These are phyloP conservation scores for Bradysia coprophila DNA, from an alignment of 1,140 invertebrate genomes.

Conservation along the genomic window DNA sequence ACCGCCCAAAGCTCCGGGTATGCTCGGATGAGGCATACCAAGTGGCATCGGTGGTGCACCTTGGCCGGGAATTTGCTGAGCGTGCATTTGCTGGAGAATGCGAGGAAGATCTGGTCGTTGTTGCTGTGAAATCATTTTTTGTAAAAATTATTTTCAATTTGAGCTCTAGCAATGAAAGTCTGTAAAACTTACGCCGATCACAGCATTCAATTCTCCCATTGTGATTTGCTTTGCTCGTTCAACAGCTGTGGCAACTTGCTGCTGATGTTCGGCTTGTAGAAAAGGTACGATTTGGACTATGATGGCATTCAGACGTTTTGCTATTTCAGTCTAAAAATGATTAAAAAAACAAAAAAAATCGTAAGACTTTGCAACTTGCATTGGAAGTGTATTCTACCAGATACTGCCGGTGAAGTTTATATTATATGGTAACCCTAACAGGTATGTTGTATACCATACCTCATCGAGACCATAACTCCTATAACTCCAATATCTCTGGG, in stretches of 20 bases:
- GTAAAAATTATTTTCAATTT: no score
- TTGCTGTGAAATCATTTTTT: slow-evolving; percentile 28
- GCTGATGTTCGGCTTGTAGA: slow-evolving; percentile 84
- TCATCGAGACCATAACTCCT: no score
- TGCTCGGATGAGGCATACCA: slow-evolving; percentile 47
- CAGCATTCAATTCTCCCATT: slow-evolving; percentile 80
- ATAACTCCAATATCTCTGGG: no score
- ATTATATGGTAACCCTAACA: no score
- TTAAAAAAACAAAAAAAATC: slow-evolving; percentile 1
- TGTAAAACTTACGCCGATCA: slow-evolving; percentile 56
- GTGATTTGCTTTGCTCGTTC: slow-evolving; percentile 92
- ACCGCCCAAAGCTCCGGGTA: slow-evolving; percentile 36
- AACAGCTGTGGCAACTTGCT: slow-evolving; percentile 80
- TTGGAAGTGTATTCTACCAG: no score
- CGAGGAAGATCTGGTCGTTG: slow-evolving; percentile 57
- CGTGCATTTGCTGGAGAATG: slow-evolving; percentile 78
- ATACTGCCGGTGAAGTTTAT: no score
- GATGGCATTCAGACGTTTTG: slow-evolving; percentile 79
- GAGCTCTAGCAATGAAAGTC: neutral
- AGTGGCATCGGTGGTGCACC: slow-evolving; percentile 43
- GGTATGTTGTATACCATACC: no score
- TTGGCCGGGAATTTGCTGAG: slow-evolving; percentile 60
- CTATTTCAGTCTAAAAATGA: slow-evolving; percentile 66
- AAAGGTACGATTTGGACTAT: slow-evolving; percentile 82
- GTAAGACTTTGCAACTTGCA: neutral